phyloP scores from a whole-genome alignment of 2,888 invertebrate species.

The Disparrhopalites patrizii region DNA sequence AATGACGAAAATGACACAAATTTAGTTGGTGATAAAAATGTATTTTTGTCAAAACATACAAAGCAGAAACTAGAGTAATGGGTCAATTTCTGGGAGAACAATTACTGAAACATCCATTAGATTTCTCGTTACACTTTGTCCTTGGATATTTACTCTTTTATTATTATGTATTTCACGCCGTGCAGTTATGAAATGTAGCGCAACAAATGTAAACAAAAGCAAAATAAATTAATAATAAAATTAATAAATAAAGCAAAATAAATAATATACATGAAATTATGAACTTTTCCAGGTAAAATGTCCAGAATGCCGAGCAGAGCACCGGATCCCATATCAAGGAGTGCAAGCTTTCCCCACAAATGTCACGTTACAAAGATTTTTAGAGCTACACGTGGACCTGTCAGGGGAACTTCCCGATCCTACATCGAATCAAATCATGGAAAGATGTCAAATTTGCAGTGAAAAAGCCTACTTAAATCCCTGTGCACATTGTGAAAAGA shows the following conservation, averaged over 20 bases:
- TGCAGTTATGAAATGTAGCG: no score
- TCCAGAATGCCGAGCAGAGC: constrained; percentile 96
- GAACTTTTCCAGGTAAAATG: constrained; percentile 96
- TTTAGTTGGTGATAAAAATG: no score
- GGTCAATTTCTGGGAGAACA: no score
- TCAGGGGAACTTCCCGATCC: constrained; percentile 87
- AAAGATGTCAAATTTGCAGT: constrained; percentile 87
- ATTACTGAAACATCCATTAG: no score
- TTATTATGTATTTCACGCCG: no score
- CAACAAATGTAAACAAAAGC: no score
- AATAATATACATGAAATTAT: no score
- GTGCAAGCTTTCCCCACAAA: constrained; percentile 93
- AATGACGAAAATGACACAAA: no score
- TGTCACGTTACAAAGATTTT: constrained; percentile 88
- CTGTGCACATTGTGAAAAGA: constrained; percentile 96
- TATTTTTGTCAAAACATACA: no score
- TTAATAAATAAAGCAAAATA: no score
- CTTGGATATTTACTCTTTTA: constrained; percentile 18
- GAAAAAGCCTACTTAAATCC: constrained; percentile 82
- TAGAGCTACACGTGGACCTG: constrained; percentile 68
- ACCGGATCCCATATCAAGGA: constrained; percentile 92
- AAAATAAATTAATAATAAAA: no score
- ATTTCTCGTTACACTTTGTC: neutral
- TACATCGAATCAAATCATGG: constrained; percentile 87
- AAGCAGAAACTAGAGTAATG: no score